A percentile compares a stretch with the other conserved stretches of the same genome.
phyloP scores from a whole-genome alignment of 2,888 invertebrate species.

The Drosophila differens region DNA sequence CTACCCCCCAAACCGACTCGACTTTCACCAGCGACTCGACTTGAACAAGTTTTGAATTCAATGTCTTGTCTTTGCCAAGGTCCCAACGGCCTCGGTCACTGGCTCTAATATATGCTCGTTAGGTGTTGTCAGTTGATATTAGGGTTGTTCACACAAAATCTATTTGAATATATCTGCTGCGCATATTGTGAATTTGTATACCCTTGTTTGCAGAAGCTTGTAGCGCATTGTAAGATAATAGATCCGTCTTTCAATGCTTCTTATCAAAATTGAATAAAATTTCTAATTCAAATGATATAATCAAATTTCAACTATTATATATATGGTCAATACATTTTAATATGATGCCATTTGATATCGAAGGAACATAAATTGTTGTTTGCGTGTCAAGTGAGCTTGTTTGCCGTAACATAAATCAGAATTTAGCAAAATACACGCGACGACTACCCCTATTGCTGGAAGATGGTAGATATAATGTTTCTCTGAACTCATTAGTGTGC shows the following conservation, averaged over 20 bases:
- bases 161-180: not conserved
- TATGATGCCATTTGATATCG: not conserved
- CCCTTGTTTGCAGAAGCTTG: not conserved
- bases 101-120: slow-evolving; percentile 42
- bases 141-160: slow-evolving; percentile 35
- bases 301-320: not conserved
- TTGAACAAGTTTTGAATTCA: slow-evolving; percentile 52
- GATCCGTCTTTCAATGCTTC: not conserved
- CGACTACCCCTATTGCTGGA: slow-evolving; percentile 39
- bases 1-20: not conserved
- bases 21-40: slow-evolving; percentile 6
- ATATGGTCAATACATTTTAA: not conserved
- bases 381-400: not conserved
- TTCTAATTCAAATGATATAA: not conserved
- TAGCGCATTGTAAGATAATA: not conserved
- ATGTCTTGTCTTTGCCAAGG: slow-evolving; percentile 69
- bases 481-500: slow-evolving; percentile 63
- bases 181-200: not conserved
- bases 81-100: slow-evolving; percentile 30
- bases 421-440: not conserved
- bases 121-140: slow-evolving; percentile 28
- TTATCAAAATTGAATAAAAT: not conserved
- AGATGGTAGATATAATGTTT: slow-evolving; percentile 45
- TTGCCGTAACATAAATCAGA: slow-evolving; percentile 3
- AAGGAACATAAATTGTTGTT: not conserved